phyloP scores from a whole-genome alignment of 2,113 vertebrate genomes.

The Hypomesus transpacificus region DNA sequence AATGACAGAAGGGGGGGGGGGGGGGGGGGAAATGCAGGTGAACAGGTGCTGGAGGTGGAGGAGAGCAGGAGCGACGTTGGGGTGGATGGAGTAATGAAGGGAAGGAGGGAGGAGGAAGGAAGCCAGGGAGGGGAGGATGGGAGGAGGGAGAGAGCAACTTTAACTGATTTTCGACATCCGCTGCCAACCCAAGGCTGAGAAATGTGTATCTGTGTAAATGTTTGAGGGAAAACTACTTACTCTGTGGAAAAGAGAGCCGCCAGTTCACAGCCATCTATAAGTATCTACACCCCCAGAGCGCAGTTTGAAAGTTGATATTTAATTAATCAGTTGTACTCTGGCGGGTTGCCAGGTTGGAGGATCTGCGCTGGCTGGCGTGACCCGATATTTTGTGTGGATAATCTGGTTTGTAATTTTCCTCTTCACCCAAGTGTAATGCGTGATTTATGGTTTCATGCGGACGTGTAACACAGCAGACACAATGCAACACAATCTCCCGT shows the following conservation, averaged over 20 bases:
- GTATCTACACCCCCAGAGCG: constrained; percentile 8
- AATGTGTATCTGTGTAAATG: constrained; percentile 3
- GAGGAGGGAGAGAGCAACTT: too few species aligned
- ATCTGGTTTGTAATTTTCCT: constrained; percentile 36
- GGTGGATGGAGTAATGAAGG: too few species aligned
- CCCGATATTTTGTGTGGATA: constrained; percentile 38
- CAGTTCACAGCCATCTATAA: constrained; percentile 10
- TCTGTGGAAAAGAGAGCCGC: not conserved
- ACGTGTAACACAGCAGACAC: constrained; percentile 4
- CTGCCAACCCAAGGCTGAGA: not conserved
- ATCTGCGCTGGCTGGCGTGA: constrained; percentile 20
- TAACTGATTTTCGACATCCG: too few species aligned
- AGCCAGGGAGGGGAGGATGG: too few species aligned
- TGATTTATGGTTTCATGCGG: constrained; percentile 29
- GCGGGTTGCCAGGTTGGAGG: constrained; percentile 17
- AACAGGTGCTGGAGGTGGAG: too few species aligned
- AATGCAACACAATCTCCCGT: constrained; percentile 20
- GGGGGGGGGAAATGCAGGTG: too few species aligned
- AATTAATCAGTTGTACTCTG: constrained; percentile 34
- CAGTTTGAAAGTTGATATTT: constrained; percentile 32
- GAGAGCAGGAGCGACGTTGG: too few species aligned
- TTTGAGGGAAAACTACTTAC: constrained; percentile 8
- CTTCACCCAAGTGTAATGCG: constrained; percentile 20
- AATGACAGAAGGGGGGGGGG: not conserved
- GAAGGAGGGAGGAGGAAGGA: too few species aligned